Conservation (phyloP, 2,888 invertebrate genomes). For the Cataglyphis livida region DNA sequence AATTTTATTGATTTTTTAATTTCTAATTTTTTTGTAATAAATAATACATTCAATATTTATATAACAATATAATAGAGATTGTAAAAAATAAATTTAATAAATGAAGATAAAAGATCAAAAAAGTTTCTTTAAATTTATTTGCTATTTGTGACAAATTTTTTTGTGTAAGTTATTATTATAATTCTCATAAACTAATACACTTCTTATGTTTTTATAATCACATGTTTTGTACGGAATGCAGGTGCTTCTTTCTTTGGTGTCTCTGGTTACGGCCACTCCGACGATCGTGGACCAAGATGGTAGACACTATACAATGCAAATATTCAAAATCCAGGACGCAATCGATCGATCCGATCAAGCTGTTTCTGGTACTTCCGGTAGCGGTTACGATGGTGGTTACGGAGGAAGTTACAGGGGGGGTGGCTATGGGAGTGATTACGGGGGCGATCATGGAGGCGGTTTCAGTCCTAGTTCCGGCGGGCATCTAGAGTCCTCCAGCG, state of each 20-base stretch:
- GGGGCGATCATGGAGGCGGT: constrained; percentile 69
- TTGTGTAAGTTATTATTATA: not conserved
- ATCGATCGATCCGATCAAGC: constrained; percentile 82
- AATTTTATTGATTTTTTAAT: not conserved
- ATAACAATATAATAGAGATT: not conserved
- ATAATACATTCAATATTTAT: not conserved
- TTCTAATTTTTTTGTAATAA: not conserved
- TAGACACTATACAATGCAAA: constrained; percentile 72
- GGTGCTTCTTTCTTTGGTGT: constrained; percentile 78
- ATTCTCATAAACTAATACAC: not conserved
- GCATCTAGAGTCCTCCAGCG: constrained; percentile 55
- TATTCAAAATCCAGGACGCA: constrained; percentile 64
- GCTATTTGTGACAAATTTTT: not conserved
- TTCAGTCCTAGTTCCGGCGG: constrained; percentile 55
- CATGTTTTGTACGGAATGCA: constrained; percentile 52
- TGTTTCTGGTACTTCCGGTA: constrained; percentile 77
- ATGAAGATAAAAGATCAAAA: not conserved
- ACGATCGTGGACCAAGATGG: constrained; percentile 75
- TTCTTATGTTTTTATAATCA: not conserved
- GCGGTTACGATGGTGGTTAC: constrained; percentile 61
- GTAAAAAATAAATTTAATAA: not conserved
- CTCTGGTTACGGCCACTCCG: constrained; percentile 77
- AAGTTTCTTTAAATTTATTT: not conserved
- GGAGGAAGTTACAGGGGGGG: constrained; percentile 62
- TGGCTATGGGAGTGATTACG: constrained; percentile 60